Evolutionary conservation across 1,140 invertebrate species (phyloP), one percentile per base, ranked within the genome.

Genomic region (Acarapis woodi): DNA sequence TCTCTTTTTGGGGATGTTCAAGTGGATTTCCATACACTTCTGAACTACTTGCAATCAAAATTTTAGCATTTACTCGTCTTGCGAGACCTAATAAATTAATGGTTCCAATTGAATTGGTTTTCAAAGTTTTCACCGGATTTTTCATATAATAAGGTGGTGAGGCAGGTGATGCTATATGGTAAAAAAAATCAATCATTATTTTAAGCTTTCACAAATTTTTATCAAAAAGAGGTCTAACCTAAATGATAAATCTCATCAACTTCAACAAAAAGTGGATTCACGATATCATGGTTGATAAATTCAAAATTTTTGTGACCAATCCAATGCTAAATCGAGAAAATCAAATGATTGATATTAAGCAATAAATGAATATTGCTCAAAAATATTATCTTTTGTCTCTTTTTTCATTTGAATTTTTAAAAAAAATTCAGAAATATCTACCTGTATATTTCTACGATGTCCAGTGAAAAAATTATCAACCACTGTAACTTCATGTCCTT

Each of bases 231-330:
- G n/a, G n/a, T n/a, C n/a, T n/a, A n/a, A n/a, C n/a, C n/a, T n/a
- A n/a, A n/a, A n/a, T n/a, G n/a, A n/a, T n/a, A 99, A 51, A 99
- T 94, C 62, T 99, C 78, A 58, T 99, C 90, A 15, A 96, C 80
- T 65, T 99, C 93, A 42, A 96, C 73, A 59, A 80, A 96, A 8
- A 97, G 58, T 14, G 88, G 83, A 57, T 94, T 93, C 0, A 97
- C 85, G 50, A 99, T 88, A 53, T 99, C 93, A 57, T 97, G 90
- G 55, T 96, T 83, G 30, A 97, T 79, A 23, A 99, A 59, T 58
- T 99, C 90, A 62, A 99, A 99, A 57, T 99, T 97, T 49, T 83
- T 72, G 58, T 99, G 90, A 0, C 88, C 88, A n/a, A n/a, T n/a
- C n/a, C n/a, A n/a, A n/a, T n/a, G n/a, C n/a, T n/a, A n/a, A n/a